phyloP scores from a whole-genome alignment of 2,888 invertebrate genomes.

The Lepidocyrtoides sp. region DNA sequence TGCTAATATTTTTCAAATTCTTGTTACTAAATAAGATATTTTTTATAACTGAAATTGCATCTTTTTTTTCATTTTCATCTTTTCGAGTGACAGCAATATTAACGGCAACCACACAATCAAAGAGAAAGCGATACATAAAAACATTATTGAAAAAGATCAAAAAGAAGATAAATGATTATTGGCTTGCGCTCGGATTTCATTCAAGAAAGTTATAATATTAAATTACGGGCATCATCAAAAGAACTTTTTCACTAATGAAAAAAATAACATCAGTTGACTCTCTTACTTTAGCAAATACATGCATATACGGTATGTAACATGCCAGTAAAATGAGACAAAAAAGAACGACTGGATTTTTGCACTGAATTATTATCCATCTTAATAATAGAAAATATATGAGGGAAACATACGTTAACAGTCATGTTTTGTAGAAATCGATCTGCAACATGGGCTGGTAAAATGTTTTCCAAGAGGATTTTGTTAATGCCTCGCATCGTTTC shows the following conservation, averaged over 20 bases:
- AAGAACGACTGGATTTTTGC: too few relatives aligned
- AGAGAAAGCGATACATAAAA: slow-evolving; percentile 32
- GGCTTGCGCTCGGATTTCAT: not conserved
- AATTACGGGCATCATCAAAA: not conserved
- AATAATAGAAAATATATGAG: too few relatives aligned
- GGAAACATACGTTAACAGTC: slow-evolving; percentile 88
- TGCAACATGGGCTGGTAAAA: slow-evolving; percentile 98
- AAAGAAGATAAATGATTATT: not conserved
- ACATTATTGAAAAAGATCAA: slow-evolving; percentile 33
- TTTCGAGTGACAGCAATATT: too few relatives aligned
- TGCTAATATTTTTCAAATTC: not conserved
- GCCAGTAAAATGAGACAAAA: too few relatives aligned
- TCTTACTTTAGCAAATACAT: too few relatives aligned
- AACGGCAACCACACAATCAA: slow-evolving; percentile 78
- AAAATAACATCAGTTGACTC: too few relatives aligned
- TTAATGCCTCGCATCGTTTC: slow-evolving; percentile 98
- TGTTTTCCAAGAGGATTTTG: slow-evolving; percentile 97
- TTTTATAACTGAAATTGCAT: slow-evolving; percentile 6
- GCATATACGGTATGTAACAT: too few relatives aligned
- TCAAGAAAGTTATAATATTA: not conserved
- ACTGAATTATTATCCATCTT: too few relatives aligned
- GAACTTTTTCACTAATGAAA: slow-evolving; percentile 19
- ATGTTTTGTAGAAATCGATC: slow-evolving; percentile 94
- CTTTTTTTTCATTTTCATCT: too few relatives aligned
- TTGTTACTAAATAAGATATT: not conserved